Base-by-base conservation (phyloP, 2,113 vertebrate species). In the Gadus macrocephalus region DNA sequence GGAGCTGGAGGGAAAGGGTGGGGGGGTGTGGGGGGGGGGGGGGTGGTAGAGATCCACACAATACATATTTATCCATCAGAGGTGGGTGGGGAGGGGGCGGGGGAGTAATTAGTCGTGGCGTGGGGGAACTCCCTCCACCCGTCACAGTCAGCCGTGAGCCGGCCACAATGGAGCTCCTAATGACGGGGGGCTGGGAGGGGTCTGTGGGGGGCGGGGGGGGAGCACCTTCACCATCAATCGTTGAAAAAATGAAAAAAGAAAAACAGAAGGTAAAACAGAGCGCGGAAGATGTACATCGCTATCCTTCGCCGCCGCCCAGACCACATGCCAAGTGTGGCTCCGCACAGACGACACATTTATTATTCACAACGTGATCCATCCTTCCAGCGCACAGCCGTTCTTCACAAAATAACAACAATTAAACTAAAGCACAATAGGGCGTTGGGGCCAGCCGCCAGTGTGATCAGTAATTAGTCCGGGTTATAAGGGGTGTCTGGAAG, bases 301-400 rank as follows among this genome's bases (percentile, higher is more conserved):
- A 69, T 68, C 78, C 79, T 38, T 65, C 25, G 19, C 49, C 62
- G 15, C 68, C 75, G 78, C 72, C 81, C 77, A 56, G 78, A 49
- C 70, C 74, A 78, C 88, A 81, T 75, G 28, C 83, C 60, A 84
- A 91, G 87, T 83, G 87, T 90, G 91, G 93, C 95, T 92, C 92
- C 93, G 91, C 92, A 96, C 94, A 93, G 90, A 89, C 88, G 78
- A 92, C 96, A 91, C 96, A 98, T 96, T 94, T 95, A 98, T 96
- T 94, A 96, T 97, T 97, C 92, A 96, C 94, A 85, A 14, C 85
- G 75, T 89, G 92, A 92, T 92, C 91, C 89, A 91, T 91, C 90
- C 91, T 86, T 75, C 78, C 15, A 19, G 82, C 81, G 77, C 55
- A 80, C 82, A 85, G 49, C 82, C 91, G 92, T 94, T 94, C 90